Evolutionary conservation across 37 sponge, comb jelly and placozoan species (phyloP), one percentile per base, ranked within the genome.

Genomic region (Haliclona indistincta): DNA sequence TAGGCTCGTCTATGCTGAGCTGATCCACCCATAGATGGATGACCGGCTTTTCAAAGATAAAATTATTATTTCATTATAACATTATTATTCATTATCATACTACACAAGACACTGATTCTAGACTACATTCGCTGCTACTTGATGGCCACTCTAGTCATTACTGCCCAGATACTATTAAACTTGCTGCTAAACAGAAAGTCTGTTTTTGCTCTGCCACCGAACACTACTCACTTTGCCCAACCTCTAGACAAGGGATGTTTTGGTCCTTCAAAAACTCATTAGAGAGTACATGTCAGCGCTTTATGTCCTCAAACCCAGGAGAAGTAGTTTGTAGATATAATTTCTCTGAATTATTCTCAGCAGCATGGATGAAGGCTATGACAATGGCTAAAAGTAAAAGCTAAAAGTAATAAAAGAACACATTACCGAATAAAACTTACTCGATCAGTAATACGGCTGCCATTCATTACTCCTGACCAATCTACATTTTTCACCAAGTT

Each of bases 61-160:
- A n/a, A n/a, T n/a, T n/a, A n/a, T n/a, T n/a, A n/a, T n/a, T n/a
- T n/a, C n/a, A n/a, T n/a, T n/a, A n/a, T n/a, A n/a, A n/a, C n/a
- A n/a, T n/a, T n/a, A n/a, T n/a, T n/a, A n/a, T n/a, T n/a, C n/a
- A n/a, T n/a, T n/a, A n/a, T n/a, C n/a, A n/a, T n/a, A n/a, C n/a
- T n/a, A n/a, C n/a, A n/a, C n/a, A n/a, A n/a, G n/a, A n/a, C n/a
- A n/a, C n/a, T n/a, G n/a, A n/a, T n/a, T n/a, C 28, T 26, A 22
- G 74, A 47, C 83, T 75, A 29, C 23, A 74, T 25, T 29, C 74
- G 8, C 55, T 89, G 28, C 29, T 88, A 20, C 10, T 89, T 53
- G 85, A 89, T 79, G 90, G 90, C 0, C 90, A 89, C 47, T 84
- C 84, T 2, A 60, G 68, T 0, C 90, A 89, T 23, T 89, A 56